Evolutionary conservation across 1,140 invertebrate species (phyloP).

Genomic region (Frieseomelitta varia): DNA sequence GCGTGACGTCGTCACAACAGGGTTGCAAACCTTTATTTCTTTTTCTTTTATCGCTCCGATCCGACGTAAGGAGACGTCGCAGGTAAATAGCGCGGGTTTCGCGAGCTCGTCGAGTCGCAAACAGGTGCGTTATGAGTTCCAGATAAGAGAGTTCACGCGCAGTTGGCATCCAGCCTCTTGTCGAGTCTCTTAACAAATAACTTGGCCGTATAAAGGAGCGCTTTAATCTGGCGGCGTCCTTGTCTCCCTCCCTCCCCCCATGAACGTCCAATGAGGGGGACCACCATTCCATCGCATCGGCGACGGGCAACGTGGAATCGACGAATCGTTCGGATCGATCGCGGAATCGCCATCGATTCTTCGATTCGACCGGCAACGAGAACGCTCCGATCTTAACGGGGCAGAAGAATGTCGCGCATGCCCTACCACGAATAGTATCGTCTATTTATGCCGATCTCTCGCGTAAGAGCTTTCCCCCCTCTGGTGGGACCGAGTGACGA

Average conservation of each 20-base stretch:
- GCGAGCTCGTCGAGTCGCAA: constrained; percentile 12
- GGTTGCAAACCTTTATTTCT: background rate
- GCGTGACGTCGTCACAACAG: background rate
- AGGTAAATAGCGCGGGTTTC: constrained; percentile 46
- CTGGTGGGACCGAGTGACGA: background rate
- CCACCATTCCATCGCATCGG: background rate
- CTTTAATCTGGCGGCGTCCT: constrained; percentile 24
- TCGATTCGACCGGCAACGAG: background rate
- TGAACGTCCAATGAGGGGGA: background rate
- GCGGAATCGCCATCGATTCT: background rate
- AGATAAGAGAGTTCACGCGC: constrained; percentile 67
- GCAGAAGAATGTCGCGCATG: constrained; percentile 36
- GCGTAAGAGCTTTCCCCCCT: background rate
- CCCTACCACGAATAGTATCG: constrained; percentile 43
- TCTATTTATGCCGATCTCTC: constrained; percentile 37
- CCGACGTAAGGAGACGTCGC: background rate
- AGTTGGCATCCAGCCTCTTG: constrained; percentile 50
- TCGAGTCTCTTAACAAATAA: constrained; percentile 68
- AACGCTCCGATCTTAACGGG: constrained; percentile 15
- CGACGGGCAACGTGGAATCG: background rate
- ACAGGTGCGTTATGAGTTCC: constrained; percentile 67
- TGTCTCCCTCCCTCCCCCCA: background rate
- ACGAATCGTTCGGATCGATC: background rate
- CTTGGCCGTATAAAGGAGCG: constrained; percentile 65
- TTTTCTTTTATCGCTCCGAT: background rate